Evolutionary conservation across 2,113 vertebrate genomes (phyloP).

Genomic region (Chrysochloris asiatica): DNA sequence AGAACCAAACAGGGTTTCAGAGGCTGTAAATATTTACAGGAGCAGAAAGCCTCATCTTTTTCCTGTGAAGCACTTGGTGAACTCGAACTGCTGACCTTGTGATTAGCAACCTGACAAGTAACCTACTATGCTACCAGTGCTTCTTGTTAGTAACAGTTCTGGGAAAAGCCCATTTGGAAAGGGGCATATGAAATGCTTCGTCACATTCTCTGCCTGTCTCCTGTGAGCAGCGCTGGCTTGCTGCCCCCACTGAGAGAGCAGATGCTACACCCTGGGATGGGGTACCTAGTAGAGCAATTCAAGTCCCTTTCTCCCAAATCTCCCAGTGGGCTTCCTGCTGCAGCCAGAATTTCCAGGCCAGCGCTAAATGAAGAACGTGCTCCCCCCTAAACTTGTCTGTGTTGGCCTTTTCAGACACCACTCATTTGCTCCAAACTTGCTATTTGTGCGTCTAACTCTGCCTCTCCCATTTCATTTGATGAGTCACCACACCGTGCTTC

Average conservation of each 20-base stretch:
- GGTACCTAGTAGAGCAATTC: too few relatives aligned
- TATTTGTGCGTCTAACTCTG: neutral
- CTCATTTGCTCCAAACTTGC: neutral
- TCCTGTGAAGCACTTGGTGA: too few relatives aligned
- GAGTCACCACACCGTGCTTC: neutral
- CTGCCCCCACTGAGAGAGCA: neutral
- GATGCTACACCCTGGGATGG: rapidly evolving
- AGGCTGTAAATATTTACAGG: too few relatives aligned
- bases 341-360: neutral
- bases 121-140: too few relatives aligned
- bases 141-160: too few relatives aligned
- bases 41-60: too few relatives aligned
- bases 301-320: neutral
- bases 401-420: neutral
- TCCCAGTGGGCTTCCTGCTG: rapidly evolving
- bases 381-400: neutral
- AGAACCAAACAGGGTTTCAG: too few relatives aligned
- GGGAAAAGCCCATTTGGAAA: neutral
- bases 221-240: neutral
- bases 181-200: neutral
- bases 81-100: too few relatives aligned
- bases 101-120: too few relatives aligned
- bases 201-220: neutral
- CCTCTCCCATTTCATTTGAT: neutral
- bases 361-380: neutral